Percentiles rank a stretch among this genome's conserved stretches.
These are phyloP conservation scores for Drosophila yakuba DNA, from an alignment of 1,140 invertebrate genomes.

Conservation along the genomic window DNA sequence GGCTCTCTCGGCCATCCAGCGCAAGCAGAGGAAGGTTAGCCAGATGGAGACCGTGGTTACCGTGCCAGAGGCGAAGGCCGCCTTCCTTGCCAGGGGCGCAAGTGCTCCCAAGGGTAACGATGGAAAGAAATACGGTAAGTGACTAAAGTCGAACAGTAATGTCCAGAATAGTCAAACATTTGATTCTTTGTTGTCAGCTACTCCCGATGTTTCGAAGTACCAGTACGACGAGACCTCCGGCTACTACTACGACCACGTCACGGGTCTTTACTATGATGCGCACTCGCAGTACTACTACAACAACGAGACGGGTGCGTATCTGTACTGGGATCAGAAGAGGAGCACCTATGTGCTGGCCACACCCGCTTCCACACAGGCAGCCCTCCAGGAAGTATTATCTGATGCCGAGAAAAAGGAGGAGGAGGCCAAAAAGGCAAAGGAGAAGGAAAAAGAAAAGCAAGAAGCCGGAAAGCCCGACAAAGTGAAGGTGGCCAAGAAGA, in stretches of 20 bases:
- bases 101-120: slow-evolving; percentile 86
- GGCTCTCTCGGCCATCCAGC: slow-evolving; percentile 92
- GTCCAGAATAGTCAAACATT: neutral
- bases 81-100: slow-evolving; percentile 62
- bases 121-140: slow-evolving; percentile 88
- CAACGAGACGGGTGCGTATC: slow-evolving; percentile 93
- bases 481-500: slow-evolving; percentile 98
- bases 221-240: slow-evolving; percentile 97
- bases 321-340: slow-evolving; percentile 96
- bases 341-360: slow-evolving; percentile 92
- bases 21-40: slow-evolving; percentile 79
- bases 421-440: slow-evolving; percentile 84
- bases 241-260: slow-evolving; percentile 97
- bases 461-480: slow-evolving; percentile 88
- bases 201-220: slow-evolving; percentile 96
- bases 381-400: slow-evolving; percentile 64
- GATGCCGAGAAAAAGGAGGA: slow-evolving; percentile 54
- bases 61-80: slow-evolving; percentile 58
- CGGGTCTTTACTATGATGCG: slow-evolving; percentile 97
- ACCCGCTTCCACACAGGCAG: slow-evolving; percentile 85
- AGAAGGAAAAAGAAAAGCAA: slow-evolving; percentile 84
- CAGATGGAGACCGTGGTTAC: slow-evolving; percentile 6
- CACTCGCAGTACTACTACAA: slow-evolving; percentile 98
- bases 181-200: slow-evolving; percentile 85
- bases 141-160: too few relatives aligned